Base-by-base conservation (phyloP, 2,113 vertebrate species). In the Rhynchopsitta pachyrhyncha region DNA sequence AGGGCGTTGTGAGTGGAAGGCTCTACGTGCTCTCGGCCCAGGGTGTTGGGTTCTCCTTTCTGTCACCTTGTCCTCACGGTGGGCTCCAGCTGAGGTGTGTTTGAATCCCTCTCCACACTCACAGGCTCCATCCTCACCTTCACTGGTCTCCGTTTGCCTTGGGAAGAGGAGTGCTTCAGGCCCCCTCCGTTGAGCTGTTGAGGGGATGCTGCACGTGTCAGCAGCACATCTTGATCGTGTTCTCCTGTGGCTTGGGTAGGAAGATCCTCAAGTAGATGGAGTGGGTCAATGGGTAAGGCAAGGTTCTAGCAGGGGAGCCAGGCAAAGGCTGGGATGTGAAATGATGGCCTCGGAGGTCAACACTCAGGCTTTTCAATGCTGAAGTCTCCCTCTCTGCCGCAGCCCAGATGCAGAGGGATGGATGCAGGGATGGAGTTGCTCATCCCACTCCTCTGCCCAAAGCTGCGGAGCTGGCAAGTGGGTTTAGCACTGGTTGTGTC, bases 211-310 rank as follows among this genome's bases (percentile, higher is more conserved):
- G 59, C 41, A 24, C 20, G 60, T 12, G 29, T 37, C 35, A 42
- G 52, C 14, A 7, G 2, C 29, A 6, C n/a, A n/a, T 5, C 4
- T 16, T 16, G 39, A 12, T 3, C 4, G 20, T 5, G 0, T 29
- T 31, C 64, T 19, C 14, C 3, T 0, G 10, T 18, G 59, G 17
- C 25, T 55, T 10, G 47, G 31, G 22, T 37, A 13, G 80, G 74
- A 42, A 37, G 67, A 14, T 37, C 35, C 52, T 33, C 31, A 33
- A n/a, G 31, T 9, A n/a, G 31, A 22, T 33, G 55, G 31, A n/a
- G 20, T 11, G 47, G 74, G 67, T 60, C 31, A 9, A 2, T 4
- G 10, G 10, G 17, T 39, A 2, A 23, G 29, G 17, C 53, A 31
- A 13, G 28, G 52, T 19, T 31, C 17, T 11, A 55, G 52, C 52